Conservation (phyloP, 2,888 invertebrate species). For the Pollenia griseotomentosa region DNA sequence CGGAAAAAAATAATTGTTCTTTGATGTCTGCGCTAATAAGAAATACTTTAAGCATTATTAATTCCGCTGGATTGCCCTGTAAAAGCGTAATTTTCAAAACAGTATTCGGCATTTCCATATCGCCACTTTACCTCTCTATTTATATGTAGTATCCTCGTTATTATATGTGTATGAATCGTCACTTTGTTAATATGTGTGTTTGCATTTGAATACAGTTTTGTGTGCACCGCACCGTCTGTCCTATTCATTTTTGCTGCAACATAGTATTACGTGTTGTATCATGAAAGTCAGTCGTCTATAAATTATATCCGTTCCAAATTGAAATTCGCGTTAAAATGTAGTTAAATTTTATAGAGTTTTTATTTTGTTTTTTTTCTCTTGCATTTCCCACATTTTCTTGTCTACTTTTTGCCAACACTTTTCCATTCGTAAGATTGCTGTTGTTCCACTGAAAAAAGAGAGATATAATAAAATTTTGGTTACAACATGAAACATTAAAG, state of each 20-base stretch:
- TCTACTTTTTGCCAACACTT: slow-evolving; percentile 14
- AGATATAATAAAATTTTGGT: slow-evolving; percentile 45
- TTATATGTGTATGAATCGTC: slow-evolving; percentile 34
- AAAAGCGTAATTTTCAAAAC: no score
- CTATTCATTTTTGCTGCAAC: slow-evolving; percentile 34
- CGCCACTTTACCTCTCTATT: slow-evolving; percentile 1
- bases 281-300: slow-evolving; percentile 82
- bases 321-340: slow-evolving; percentile 84
- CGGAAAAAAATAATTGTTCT: no score
- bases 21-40: no score
- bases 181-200: slow-evolving; percentile 18
- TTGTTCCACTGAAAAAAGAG: slow-evolving; percentile 34
- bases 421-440: slow-evolving; percentile 42
- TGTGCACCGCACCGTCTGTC: neutral
- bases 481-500: slow-evolving; percentile 65
- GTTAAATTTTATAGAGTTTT: slow-evolving; percentile 80
- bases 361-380: slow-evolving; percentile 29
- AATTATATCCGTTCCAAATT: slow-evolving; percentile 84
- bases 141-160: neutral
- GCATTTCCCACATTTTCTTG: slow-evolving; percentile 40
- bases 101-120: neutral
- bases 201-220: slow-evolving; percentile 29
- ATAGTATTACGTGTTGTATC: slow-evolving; percentile 69
- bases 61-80: no score
- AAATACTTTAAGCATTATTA: no score